A percentile compares a stretch with the other conserved stretches of the same genome.
phyloP scores from a whole-genome alignment of 2,113 vertebrate genomes.

The Phylloscopus trochilus region DNA sequence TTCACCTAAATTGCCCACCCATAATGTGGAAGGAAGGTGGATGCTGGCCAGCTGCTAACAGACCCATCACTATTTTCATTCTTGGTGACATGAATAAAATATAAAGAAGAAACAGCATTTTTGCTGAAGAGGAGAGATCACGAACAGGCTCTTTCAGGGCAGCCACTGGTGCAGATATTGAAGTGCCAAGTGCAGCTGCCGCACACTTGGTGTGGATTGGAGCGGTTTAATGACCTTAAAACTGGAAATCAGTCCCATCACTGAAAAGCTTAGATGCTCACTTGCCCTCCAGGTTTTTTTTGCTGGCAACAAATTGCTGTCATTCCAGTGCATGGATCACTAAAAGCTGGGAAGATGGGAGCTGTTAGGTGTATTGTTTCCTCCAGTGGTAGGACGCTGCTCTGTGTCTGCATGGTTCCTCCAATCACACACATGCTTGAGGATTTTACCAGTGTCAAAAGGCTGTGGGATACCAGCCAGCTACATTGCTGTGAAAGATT shows the following conservation, averaged over 20 bases:
- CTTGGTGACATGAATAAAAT: not conserved
- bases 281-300: not conserved
- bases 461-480: not conserved
- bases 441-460: not conserved
- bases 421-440: not conserved
- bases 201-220: fast-evolving
- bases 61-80: not conserved
- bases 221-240: not conserved
- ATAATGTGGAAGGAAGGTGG: not conserved
- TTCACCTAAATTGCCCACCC: not conserved
- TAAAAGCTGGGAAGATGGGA: not conserved
- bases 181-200: not conserved
- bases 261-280: not conserved
- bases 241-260: not conserved
- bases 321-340: not conserved
- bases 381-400: fast-evolving
- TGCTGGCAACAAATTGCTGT: not conserved
- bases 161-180: not conserved
- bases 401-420: not conserved
- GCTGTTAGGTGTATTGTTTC: not conserved
- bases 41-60: not conserved
- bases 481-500: not conserved
- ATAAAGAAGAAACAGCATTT: not conserved
- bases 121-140: not conserved
- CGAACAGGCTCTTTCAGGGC: not conserved